These are phyloP conservation scores for Empis livida DNA, from an alignment of 2,888 invertebrate genomes.

Conservation along the genomic window DNA sequence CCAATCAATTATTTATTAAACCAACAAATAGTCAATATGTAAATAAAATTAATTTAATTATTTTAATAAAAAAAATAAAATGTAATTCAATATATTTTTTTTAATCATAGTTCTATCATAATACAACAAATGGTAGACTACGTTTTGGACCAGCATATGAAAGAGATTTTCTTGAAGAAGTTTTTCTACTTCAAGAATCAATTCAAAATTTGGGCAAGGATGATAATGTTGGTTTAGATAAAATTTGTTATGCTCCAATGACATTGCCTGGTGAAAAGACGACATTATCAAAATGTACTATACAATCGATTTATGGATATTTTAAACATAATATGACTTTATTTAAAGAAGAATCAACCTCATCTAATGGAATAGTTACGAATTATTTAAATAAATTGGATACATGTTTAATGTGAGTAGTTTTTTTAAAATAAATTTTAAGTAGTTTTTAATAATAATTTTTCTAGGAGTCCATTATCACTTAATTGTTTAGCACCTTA, in stretches of 20 bases:
- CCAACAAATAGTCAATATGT: slow-evolving; percentile 43
- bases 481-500: slow-evolving; percentile 64
- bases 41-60: slow-evolving; percentile 16
- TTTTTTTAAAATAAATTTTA: background rate
- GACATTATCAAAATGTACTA: slow-evolving; percentile 53
- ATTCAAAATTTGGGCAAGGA: slow-evolving; percentile 46
- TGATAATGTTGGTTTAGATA: slow-evolving; percentile 43
- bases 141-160: slow-evolving; percentile 70
- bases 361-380: slow-evolving; percentile 33
- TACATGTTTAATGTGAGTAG: slow-evolving; percentile 29
- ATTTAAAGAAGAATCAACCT: slow-evolving; percentile 35
- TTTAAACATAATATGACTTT: slow-evolving; percentile 46
- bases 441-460: background rate
- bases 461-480: slow-evolving; percentile 41
- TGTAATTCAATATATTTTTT: background rate
- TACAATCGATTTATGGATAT: slow-evolving; percentile 72
- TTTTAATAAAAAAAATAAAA: background rate
- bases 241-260: slow-evolving; percentile 79
- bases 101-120: slow-evolving; percentile 26
- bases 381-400: slow-evolving; percentile 31
- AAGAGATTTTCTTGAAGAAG: slow-evolving; percentile 56
- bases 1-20: slow-evolving; percentile 77
- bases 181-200: slow-evolving; percentile 53
- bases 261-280: slow-evolving; percentile 46
- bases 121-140: slow-evolving; percentile 35